Base-by-base conservation (phyloP, 2,888 invertebrate species). In the Odontocerum albicorne region DNA sequence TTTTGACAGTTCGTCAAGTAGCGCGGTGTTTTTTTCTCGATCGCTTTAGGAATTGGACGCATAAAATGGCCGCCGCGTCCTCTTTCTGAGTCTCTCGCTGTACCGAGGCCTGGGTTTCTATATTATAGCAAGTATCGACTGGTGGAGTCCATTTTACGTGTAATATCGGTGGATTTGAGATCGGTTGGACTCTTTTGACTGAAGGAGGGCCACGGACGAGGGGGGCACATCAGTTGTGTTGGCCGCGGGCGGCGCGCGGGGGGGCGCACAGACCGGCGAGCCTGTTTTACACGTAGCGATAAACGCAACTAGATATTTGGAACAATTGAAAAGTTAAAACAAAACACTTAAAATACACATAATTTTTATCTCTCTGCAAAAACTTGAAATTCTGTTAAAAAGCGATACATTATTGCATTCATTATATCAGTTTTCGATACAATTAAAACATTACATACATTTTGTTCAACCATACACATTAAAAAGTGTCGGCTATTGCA, bases 161-260 rank as follows among this genome's bases (percentile, higher is more conserved):
- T 49, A 55, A 55, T 55, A 49, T 56, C 55, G 55, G 55, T 56
- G 50, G 50, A 56, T 56, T 56, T 56, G 50, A 50, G 55, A 51
- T 51, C 50, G 50, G 50, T 50, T 45, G 50, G 50, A 46, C 55
- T 56, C 50, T 55, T 49, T 44, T 44, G 43, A 45, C 22, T 49
- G 49, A 49, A 55, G 55, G 50, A 46, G 49, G 44, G 31, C 22
- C 33, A 20, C 17, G 44, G 52, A 43, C 33, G 21, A 35, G 42
- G 54, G 49, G 55, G 44, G 45, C 16, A 22, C 55, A 49, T 56
- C 55, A 56, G 55, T 56, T n/a, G n/a, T 54, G 53, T 54, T 50
- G 55, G 50, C 55, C 55, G 49, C 55, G 44, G 55, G 49, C 55
- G 40, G 42, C 50, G 55, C 55, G n/a, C n/a, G n/a, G n/a, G n/a